Evolutionary conservation across 2,113 vertebrate species (phyloP), one percentile per base, ranked within the genome.

Genomic region (Passer montanus): DNA sequence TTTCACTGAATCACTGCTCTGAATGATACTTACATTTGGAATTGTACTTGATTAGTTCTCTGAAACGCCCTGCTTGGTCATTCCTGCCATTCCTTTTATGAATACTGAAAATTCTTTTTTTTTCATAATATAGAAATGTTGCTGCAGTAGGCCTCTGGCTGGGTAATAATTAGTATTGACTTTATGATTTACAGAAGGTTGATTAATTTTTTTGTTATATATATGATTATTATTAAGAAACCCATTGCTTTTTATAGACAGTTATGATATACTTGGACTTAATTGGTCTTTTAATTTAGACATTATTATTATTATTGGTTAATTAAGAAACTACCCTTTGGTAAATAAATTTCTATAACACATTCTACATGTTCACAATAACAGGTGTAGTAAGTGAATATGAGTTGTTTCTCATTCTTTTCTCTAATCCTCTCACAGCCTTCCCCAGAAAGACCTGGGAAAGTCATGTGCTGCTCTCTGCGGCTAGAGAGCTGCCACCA

Each of bases 1-100:
- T 52, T 24, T 73, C 11, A 44, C 9, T 24, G 68, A 52, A 41
- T 68, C 18, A 75, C 26, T 4, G 14, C 0, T 0, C n/a, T 80
- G 52, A 85, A 78, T 60, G 44, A n/a, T 24, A 75, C 14, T n/a
- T 63, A 35, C 18, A 26, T 67, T 79, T 93, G 44, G 31, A 78
- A 67, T 39, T 72, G 30, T 55, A 47, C 12, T 77, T 62, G 26
- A 39, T 46, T 72, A 43, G 39, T 64, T 91, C 27, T 55, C 31
- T 44, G 47, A 72, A 68, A n/a, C 11, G 66, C 13, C 24, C 87
- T 75, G 26, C 8, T 53, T 76, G 31, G 24, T n/a, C 19, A 44
- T 67, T 72, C 15, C 72, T 56, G 15, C 11, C 23, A 30, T 24
- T 6, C 11, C 12, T 76, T 85, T 72, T 4, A n/a, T 39, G 31